Conservation (phyloP, 2,888 invertebrate species). For the Glaucopsyche alexis region DNA sequence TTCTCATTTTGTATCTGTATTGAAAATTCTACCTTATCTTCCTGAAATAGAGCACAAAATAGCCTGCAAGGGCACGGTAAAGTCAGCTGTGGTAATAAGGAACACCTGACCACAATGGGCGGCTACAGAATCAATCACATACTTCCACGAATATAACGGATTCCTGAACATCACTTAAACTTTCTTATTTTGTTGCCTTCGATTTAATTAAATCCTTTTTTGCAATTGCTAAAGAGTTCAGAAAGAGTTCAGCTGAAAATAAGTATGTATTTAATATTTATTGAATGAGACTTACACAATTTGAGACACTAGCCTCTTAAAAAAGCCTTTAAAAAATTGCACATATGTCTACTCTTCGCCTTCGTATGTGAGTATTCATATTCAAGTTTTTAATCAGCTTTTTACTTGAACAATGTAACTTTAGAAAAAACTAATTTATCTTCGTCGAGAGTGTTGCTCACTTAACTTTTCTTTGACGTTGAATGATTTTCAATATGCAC, state of each 20-base stretch:
- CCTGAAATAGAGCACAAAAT: background rate
- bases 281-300: background rate
- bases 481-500: conserved; percentile 30
- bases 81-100: conserved; percentile 34
- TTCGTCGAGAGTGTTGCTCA: background rate
- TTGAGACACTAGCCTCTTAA: no score
- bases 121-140: conserved; percentile 61
- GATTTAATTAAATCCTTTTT: conserved; percentile 67
- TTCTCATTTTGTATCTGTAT: background rate
- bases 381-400: background rate
- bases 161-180: conserved; percentile 47
- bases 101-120: conserved; percentile 45
- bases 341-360: no score
- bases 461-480: conserved; percentile 8
- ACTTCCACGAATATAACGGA: conserved; percentile 58
- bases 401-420: background rate
- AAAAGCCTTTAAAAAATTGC: background rate
- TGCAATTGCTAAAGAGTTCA: conserved; percentile 33
- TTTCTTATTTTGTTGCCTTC: conserved; percentile 57
- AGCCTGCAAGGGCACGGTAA: background rate
- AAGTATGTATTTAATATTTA: background rate
- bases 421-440: background rate
- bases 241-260: conserved; percentile 20
- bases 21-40: background rate
- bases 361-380: background rate